These are phyloP conservation scores for Zaprionus davidi DNA, from an alignment of 1,140 invertebrate genomes.

Conservation along the genomic window DNA sequence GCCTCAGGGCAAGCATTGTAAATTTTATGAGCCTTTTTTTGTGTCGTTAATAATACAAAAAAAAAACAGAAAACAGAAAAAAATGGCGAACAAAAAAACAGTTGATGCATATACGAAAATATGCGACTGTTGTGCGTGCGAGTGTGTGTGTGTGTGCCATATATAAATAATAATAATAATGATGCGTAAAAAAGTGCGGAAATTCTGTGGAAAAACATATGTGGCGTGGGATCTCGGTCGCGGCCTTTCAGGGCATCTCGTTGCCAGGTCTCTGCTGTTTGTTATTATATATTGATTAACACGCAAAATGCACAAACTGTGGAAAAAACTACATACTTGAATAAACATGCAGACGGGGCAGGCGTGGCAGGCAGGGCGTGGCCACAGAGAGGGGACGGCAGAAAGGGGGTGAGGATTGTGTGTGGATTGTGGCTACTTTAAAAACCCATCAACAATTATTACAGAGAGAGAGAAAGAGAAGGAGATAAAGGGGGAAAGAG, in stretches of 20 bases:
- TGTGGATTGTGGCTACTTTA: slow-evolving; percentile 55
- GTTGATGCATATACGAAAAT: slow-evolving; percentile 2
- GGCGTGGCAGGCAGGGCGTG: slow-evolving; percentile 1
- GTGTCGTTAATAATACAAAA: slow-evolving; percentile 78
- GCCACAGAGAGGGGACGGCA: not conserved
- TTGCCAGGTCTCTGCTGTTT: slow-evolving; percentile 33
- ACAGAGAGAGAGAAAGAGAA: slow-evolving; percentile 21
- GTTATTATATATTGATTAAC: slow-evolving; percentile 71
- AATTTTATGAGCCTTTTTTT: slow-evolving; percentile 82
- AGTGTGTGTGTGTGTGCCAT: slow-evolving; percentile 22
- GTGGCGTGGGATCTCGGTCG: slow-evolving; percentile 12
- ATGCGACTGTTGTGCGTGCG: slow-evolving; percentile 3
- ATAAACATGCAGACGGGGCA: slow-evolving; percentile 54
- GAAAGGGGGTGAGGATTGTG: slow-evolving; percentile 6
- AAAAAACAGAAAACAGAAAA: slow-evolving; percentile 33
- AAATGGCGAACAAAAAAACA: slow-evolving; percentile 33
- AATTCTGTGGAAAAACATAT: slow-evolving; percentile 65
- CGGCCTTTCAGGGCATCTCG: slow-evolving; percentile 10
- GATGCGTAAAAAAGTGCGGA: slow-evolving; percentile 66
- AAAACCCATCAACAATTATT: slow-evolving; percentile 77
- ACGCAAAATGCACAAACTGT: slow-evolving; percentile 75
- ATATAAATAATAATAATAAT: slow-evolving; percentile 62
- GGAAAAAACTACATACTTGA: slow-evolving; percentile 49
- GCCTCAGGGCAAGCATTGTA: slow-evolving; percentile 73
- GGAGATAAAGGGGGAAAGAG: no score